These are phyloP conservation scores for Nomada goodeniana DNA, from an alignment of 2,888 invertebrate genomes.

Conservation along the genomic window DNA sequence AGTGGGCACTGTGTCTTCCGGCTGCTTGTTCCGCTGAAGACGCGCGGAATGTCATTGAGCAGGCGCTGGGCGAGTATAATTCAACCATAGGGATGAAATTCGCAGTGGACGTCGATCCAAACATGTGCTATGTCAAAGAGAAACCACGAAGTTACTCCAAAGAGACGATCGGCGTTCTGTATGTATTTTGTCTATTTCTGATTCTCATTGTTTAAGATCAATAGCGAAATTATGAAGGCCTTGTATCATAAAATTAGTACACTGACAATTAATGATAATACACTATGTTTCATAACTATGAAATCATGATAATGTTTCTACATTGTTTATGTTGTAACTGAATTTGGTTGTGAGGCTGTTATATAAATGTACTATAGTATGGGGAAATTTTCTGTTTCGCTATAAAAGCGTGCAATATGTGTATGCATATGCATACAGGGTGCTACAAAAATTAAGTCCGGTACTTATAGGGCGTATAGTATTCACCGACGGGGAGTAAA, in stretches of 20 bases:
- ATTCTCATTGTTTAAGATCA: neutral
- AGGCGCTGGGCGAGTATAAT: conserved; percentile 87
- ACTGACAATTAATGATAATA: neutral
- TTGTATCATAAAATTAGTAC: neutral
- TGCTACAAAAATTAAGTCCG: too few species aligned
- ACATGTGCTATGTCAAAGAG: conserved; percentile 87
- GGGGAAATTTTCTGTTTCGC: too few species aligned
- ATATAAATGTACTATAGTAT: too few species aligned
- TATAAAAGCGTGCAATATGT: too few species aligned
- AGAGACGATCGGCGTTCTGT: conserved; percentile 85
- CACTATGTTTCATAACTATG: too few species aligned
- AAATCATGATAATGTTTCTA: too few species aligned
- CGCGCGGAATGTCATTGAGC: conserved; percentile 86
- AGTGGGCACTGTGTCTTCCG: conserved; percentile 90
- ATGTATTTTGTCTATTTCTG: conserved; percentile 70
- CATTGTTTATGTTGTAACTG: too few species aligned
- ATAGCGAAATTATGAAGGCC: too few species aligned
- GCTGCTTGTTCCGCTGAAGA: conserved; percentile 87
- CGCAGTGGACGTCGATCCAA: conserved; percentile 86
- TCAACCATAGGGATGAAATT: conserved; percentile 87
- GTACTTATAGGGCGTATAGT: too few species aligned
- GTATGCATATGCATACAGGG: too few species aligned
- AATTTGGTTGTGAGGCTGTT: too few species aligned
- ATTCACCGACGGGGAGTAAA: too few species aligned
- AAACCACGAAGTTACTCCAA: conserved; percentile 79